Conservation (phyloP, 2,888 invertebrate genomes). For the Sarcophaga subvicina region DNA sequence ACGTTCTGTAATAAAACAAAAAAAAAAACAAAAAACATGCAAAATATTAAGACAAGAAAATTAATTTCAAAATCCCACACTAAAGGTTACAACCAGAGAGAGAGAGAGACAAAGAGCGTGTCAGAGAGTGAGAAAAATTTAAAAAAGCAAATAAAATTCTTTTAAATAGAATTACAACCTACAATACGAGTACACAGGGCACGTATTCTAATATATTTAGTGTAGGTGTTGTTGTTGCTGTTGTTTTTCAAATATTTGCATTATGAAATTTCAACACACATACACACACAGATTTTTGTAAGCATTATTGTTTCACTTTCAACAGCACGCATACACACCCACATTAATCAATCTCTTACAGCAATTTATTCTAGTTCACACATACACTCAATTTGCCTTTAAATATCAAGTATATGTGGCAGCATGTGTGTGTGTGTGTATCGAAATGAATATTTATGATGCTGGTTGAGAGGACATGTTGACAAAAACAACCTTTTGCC, state of each 20-base stretch:
- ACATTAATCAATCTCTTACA: neutral
- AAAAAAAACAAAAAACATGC: slow-evolving; percentile 21
- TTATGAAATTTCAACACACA: no score
- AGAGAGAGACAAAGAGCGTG: neutral
- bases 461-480: neutral
- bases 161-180: neutral
- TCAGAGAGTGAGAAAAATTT: no score
- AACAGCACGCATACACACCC: neutral
- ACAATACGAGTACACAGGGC: no score
- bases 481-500: slow-evolving; percentile 1
- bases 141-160: neutral
- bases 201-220: no score
- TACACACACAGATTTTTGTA: neutral
- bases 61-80: slow-evolving; percentile 25
- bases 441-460: slow-evolving; percentile 30
- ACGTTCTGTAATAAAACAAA: slow-evolving; percentile 68
- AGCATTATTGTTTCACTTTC: neutral
- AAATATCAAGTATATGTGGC: neutral
- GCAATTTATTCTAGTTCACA: neutral
- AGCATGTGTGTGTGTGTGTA: neutral
- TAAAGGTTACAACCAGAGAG: neutral
- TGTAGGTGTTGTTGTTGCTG: no score
- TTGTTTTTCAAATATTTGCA: no score
- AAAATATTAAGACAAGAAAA: slow-evolving; percentile 39
- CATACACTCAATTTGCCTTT: neutral